These are phyloP conservation scores for Epinotia bilunana DNA, from an alignment of 2,888 invertebrate species.

Conservation along the genomic window DNA sequence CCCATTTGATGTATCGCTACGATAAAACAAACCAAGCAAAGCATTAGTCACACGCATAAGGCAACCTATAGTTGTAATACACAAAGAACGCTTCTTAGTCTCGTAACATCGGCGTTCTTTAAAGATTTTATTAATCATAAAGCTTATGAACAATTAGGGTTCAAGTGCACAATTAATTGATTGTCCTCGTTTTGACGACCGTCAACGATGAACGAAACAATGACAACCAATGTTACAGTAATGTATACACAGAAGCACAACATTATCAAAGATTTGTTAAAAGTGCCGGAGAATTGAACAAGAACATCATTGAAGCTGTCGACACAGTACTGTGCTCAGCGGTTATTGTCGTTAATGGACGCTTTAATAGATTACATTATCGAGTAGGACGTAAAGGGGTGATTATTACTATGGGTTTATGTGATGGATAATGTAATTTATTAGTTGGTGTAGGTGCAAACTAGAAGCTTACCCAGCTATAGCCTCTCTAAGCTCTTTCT, in stretches of 20 bases:
- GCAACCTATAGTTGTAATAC: slow-evolving; percentile 74
- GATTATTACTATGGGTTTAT: slow-evolving; percentile 47
- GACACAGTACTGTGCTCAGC: slow-evolving; percentile 77
- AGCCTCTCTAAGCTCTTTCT: slow-evolving; percentile 94
- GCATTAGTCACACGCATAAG: slow-evolving; percentile 85
- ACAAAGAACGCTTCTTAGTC: slow-evolving; percentile 75
- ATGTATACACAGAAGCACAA: slow-evolving; percentile 82
- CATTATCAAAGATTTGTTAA: slow-evolving; percentile 76
- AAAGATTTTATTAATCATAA: slow-evolving; percentile 77
- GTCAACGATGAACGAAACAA: slow-evolving; percentile 63
- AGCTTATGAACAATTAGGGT: slow-evolving; percentile 82
- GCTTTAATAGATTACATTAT: slow-evolving; percentile 74
- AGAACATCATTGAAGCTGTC: slow-evolving; percentile 68
- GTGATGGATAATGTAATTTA: slow-evolving; percentile 72
- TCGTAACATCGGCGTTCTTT: slow-evolving; percentile 73
- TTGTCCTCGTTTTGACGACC: slow-evolving; percentile 66
- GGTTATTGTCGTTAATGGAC: slow-evolving; percentile 71
- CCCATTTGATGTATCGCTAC: slow-evolving; percentile 82
- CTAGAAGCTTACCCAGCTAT: slow-evolving; percentile 91
- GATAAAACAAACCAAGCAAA: slow-evolving; percentile 85
- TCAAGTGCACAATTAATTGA: slow-evolving; percentile 78
- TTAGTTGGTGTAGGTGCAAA: slow-evolving; percentile 74
- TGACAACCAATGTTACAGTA: slow-evolving; percentile 76
- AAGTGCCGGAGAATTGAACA: slow-evolving; percentile 75
- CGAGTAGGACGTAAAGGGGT: slow-evolving; percentile 52